phyloP scores from a whole-genome alignment of 2,888 invertebrate genomes.

The Saturnia japonica region DNA sequence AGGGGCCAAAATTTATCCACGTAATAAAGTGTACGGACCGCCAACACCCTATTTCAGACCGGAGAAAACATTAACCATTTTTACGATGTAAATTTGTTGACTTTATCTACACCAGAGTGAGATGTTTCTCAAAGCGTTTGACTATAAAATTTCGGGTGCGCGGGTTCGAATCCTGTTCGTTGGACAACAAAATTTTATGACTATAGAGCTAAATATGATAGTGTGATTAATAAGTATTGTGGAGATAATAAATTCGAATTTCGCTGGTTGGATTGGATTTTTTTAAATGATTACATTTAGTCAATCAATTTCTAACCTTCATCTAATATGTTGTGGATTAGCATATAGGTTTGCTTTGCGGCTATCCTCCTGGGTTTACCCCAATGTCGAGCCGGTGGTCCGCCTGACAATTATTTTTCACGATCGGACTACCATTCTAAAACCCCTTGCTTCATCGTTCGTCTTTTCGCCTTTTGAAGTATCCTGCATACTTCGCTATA shows the following conservation, averaged over 20 bases:
- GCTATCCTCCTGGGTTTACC: too few relatives aligned
- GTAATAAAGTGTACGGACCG: conserved; percentile 41
- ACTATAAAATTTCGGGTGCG: conserved; percentile 6
- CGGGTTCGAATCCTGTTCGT: not conserved
- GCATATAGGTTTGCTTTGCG: not conserved
- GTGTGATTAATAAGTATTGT: too few relatives aligned
- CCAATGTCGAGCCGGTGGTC: too few relatives aligned
- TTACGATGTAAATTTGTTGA: conserved; percentile 55
- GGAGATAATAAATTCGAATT: too few relatives aligned
- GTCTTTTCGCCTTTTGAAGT: too few relatives aligned
- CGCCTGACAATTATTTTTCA: too few relatives aligned
- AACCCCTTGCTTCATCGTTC: too few relatives aligned
- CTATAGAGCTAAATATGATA: not conserved
- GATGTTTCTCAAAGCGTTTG: conserved; percentile 39
- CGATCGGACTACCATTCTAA: too few relatives aligned
- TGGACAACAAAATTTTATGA: not conserved
- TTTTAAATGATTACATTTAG: not conserved
- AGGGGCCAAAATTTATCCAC: conserved; percentile 40
- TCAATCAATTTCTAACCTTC: not conserved
- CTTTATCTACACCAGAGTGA: conserved; percentile 21
- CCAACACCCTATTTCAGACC: conserved; percentile 41
- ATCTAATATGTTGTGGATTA: not conserved
- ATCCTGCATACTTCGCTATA: too few relatives aligned
- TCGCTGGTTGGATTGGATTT: too few relatives aligned
- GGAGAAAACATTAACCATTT: conserved; percentile 51